Evolutionary conservation across 2,113 vertebrate species (phyloP), one percentile per base, ranked within the genome.

Genomic region (Apodemus speciosus): DNA sequence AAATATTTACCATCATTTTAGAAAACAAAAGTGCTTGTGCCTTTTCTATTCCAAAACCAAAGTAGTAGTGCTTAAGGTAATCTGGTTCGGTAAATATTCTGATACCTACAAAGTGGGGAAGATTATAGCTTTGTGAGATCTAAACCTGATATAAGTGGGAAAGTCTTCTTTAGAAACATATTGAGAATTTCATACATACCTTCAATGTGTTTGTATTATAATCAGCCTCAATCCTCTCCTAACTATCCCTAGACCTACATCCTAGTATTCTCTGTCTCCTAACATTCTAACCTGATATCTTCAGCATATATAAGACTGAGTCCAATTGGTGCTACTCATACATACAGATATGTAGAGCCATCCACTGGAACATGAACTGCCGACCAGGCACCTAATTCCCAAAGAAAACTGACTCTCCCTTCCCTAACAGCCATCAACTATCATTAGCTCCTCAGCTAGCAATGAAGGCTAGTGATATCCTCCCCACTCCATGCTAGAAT

Each of bases 1-100:
- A 94, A 86, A 72, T 89, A 86, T 81, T 86, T 81, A 27, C 53
- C 32, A 3, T 91, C 20, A 23, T 76, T 53, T 30, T 56, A 83
- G 38, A 89, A 93, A 85, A 83, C 15, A 2, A n/a, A 76, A 43
- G 75, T 60, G 10, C 32, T 89, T 13, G 27, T 32, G 21, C 15
- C 2, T 35, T 0, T 18, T 62, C 76, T 88, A 60, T 35, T 69
- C 81, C 56, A 77, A 68, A 84, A 79, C 9, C 4, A 60, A 84
- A 21, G 86, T 0, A 25, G 25, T 30, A 71, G 51, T 40, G 25
- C 30, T 87, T 79, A 69, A 79, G 66, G 23, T 43, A 38, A 35
- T 73, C 56, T 69, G 23, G 53, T 7, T 86, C 92, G 83, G 43
- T 66, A 69, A 53, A 66, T 66, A 32, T 75, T 72, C 38, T 69